phyloP scores from a whole-genome alignment of 2,113 vertebrate species.

The Sialia sialis region DNA sequence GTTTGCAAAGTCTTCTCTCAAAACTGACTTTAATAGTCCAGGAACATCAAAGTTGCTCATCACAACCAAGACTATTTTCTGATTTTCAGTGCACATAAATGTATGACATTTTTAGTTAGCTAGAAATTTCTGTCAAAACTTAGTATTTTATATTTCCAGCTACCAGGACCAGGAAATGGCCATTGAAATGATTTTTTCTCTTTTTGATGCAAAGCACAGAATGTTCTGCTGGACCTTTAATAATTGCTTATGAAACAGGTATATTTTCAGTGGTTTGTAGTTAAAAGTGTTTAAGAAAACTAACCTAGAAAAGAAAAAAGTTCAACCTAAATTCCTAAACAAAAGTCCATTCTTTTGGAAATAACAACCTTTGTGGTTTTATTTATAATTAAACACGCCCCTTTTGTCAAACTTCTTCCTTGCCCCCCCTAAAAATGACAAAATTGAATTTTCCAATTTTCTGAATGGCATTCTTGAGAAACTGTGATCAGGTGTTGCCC shows the following conservation, averaged over 20 bases:
- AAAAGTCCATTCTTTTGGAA: neutral
- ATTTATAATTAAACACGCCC: neutral
- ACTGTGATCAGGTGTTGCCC: neutral
- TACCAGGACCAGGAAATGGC: neutral
- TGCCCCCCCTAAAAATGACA: accelerated
- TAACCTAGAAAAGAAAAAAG: neutral
- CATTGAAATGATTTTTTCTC: neutral
- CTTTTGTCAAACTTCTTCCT: neutral
- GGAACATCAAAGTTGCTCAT: neutral
- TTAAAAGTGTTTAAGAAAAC: neutral
- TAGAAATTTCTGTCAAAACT: neutral
- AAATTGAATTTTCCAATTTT: neutral
- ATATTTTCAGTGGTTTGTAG: neutral
- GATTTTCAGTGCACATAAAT: neutral
- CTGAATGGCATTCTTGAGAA: neutral
- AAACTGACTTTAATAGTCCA: neutral
- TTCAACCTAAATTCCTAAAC: neutral
- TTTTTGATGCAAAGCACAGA: neutral
- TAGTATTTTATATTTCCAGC: neutral
- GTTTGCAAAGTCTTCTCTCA: neutral
- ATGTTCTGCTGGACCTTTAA: neutral
- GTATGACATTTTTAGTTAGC: neutral
- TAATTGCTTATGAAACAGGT: neutral
- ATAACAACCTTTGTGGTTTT: neutral
- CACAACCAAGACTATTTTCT: neutral